Conservation (phyloP, 23 tunicate species). For the Styela plicata region DNA sequence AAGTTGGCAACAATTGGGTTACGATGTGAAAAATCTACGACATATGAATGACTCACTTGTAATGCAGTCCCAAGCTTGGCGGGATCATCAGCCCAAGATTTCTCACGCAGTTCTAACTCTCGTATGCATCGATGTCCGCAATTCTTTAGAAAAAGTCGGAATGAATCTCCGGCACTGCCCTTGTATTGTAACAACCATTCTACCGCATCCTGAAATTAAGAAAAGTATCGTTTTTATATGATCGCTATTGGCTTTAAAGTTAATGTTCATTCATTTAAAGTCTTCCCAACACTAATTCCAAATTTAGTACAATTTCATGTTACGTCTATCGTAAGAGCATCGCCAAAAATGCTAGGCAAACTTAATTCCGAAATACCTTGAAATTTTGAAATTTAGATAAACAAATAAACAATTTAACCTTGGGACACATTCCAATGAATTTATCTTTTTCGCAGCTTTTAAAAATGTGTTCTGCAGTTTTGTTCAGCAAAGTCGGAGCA, state of each 20-base stretch:
- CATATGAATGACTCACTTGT: conserved; percentile 24
- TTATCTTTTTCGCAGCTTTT: conserved; percentile 1
- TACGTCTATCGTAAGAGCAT: too few relatives aligned
- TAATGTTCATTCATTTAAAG: too few relatives aligned
- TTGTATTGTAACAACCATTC: conserved; percentile 32
- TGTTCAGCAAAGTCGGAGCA: conserved; percentile 16
- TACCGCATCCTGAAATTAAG: conserved; percentile 30
- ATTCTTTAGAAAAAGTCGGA: conserved; percentile 6
- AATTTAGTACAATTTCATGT: too few relatives aligned
- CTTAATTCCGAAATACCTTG: too few relatives aligned
- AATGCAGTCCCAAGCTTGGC: conserved; percentile 26
- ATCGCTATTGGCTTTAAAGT: too few relatives aligned
- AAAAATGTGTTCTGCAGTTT: conserved; percentile 3
- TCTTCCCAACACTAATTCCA: too few relatives aligned
- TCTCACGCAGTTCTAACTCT: conserved; percentile 40
- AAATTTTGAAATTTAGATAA: too few relatives aligned
- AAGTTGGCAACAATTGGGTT: not conserved
- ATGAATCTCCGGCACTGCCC: conserved; percentile 8
- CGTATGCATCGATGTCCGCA: conserved; percentile 38
- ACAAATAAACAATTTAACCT: too few relatives aligned
- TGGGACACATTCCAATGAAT: not conserved
- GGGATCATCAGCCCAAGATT: conserved; percentile 39
- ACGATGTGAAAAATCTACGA: not conserved
- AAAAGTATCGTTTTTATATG: too few relatives aligned
- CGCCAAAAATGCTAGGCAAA: too few relatives aligned